Conservation (phyloP, 2,113 vertebrate species). For the Panthera tigris region DNA sequence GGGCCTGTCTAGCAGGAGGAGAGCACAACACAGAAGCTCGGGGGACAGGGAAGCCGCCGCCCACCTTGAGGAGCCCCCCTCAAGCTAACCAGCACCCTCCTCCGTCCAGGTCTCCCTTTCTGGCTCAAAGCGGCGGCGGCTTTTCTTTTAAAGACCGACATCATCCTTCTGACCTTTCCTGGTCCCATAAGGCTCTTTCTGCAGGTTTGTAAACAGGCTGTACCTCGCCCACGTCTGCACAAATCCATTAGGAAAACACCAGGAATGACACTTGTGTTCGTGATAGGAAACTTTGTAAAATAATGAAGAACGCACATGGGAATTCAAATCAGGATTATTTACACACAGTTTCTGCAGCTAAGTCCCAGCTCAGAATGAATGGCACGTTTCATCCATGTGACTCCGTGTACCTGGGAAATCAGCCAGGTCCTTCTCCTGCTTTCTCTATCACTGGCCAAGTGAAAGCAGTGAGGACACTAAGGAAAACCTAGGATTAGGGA, state of each 20-base stretch:
- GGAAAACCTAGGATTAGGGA: background rate
- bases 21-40: fast-evolving
- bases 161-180: background rate
- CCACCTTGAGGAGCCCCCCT: background rate
- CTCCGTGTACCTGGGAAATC: background rate
- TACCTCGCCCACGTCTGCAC: background rate
- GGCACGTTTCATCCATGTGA: fast-evolving
- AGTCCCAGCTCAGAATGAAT: background rate
- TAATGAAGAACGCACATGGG: background rate
- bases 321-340: fast-evolving
- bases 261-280: background rate
- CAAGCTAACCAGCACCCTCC: background rate
- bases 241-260: background rate
- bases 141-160: background rate
- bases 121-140: background rate
- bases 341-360: background rate
- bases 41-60: background rate
- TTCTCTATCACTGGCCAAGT: background rate
- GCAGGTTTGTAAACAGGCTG: background rate
- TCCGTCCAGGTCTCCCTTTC: background rate
- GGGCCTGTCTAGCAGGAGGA: background rate
- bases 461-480: background rate
- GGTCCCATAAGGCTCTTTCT: fast-evolving
- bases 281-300: background rate
- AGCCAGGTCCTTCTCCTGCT: background rate